Percentiles rank a stretch among this genome's conserved stretches.
Conservation (phyloP, 2,113 vertebrate genomes). For the Heterotis niloticus region DNA sequence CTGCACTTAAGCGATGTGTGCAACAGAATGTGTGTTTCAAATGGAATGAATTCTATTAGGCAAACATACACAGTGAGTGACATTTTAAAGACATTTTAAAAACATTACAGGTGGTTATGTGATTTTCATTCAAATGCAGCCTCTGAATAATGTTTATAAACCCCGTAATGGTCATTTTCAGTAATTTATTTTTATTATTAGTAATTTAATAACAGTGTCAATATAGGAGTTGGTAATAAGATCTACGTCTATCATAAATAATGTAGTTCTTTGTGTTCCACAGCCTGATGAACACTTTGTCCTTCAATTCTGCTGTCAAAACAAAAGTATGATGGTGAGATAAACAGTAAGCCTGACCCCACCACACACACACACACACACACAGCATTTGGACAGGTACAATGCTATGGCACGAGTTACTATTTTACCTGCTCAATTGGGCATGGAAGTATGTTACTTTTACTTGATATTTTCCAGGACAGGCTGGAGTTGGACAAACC, state of each 20-base stretch:
- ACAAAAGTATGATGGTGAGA: background rate
- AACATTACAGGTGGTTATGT: background rate
- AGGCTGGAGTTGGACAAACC: no score
- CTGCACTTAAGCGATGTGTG: no score
- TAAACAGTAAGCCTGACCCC: background rate
- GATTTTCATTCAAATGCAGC: background rate
- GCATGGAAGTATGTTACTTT: no score
- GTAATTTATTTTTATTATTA: background rate
- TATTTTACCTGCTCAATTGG: no score
- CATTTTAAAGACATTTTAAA: no score
- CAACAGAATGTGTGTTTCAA: no score
- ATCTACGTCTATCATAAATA: background rate
- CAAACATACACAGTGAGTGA: no score
- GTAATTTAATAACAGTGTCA: background rate
- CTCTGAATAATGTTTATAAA: constrained; percentile 1
- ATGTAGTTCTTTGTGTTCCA: background rate
- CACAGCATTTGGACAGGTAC: no score
- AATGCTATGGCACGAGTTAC: no score
- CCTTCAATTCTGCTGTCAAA: constrained; percentile 14
- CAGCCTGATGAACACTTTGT: background rate
- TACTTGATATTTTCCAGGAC: no score
- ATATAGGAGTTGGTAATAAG: background rate
- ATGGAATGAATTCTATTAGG: no score
- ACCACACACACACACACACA: no score
- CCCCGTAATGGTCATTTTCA: background rate